phyloP scores from a whole-genome alignment of 2,113 vertebrate genomes.

The Elephas maximus region DNA sequence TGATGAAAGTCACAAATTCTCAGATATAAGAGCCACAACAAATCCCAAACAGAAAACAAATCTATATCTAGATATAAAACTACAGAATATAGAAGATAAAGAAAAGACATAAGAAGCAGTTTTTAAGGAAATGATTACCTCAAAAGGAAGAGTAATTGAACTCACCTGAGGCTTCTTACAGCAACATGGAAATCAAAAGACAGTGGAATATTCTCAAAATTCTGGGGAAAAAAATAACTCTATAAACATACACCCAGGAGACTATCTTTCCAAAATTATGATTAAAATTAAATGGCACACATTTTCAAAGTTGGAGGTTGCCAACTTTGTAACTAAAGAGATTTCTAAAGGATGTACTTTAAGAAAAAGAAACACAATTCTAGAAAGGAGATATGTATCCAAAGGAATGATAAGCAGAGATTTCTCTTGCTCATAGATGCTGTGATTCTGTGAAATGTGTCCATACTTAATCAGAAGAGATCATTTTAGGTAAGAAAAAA shows the following conservation, averaged over 20 bases:
- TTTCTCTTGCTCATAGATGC: background rate
- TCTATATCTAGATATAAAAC: conserved; percentile 5
- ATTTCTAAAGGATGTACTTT: background rate
- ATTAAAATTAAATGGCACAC: background rate
- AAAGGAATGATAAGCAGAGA: background rate
- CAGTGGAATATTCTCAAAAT: conserved; percentile 44
- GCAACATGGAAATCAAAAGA: background rate
- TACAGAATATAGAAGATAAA: conserved; percentile 13
- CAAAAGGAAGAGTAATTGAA: background rate
- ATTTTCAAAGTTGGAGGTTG: conserved; percentile 63
- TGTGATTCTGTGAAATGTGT: conserved; percentile 21
- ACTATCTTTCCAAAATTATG: background rate
- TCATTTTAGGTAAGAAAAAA: background rate
- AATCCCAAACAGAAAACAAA: conserved; percentile 9
- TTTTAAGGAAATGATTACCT: conserved; percentile 30
- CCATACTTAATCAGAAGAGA: conserved; percentile 5
- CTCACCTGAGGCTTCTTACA: background rate
- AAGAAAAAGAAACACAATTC: background rate
- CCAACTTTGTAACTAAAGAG: background rate
- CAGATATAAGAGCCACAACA: conserved; percentile 16
- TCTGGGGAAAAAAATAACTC: conserved; percentile 9
- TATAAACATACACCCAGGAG: background rate
- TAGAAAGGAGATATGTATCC: background rate
- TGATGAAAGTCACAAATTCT: conserved; percentile 4
- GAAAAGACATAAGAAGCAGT: background rate